Evolutionary conservation across 1,140 invertebrate species (phyloP), one percentile per base, ranked within the genome.

Genomic region (Ceratina japonica): DNA sequence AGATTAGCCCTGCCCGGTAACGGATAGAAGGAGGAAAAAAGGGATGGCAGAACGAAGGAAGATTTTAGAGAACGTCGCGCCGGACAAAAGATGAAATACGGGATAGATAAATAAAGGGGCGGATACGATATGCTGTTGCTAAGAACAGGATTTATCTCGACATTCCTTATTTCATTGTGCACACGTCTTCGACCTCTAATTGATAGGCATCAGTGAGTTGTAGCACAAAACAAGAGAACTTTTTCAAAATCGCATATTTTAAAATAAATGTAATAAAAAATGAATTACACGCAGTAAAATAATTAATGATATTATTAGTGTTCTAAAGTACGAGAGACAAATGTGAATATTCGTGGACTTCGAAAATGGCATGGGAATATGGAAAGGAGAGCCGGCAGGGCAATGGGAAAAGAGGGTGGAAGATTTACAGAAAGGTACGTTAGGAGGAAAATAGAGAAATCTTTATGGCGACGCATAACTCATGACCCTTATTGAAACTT

Each of bases 401-500:
- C 5, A 24, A 65, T 62, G 44, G 66, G 20, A 37, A 76, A 61
- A 64, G 69, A 51, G 61, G 65, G 20, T 59, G 51, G 54, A 58
- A 64, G 72, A 74, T 81, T 84, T 62, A 82, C 59, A 75, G 75
- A 86, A 79, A 83, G 52, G 74, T 69, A 62, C 61, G 51, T 72
- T 61, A 22, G 52, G 63, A 44, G 69, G 84, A 89, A 89, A 85
- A 85, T 81, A 82, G 78, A 85, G 85, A 84, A 82, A 76, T 85
- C 84, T 86, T 91, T 90, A 90, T 82, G 84, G 84, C 75, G 69
- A 80, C 73, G 70, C 82, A 90, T 90, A 90, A 89, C 84, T 90
- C 88, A 90, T 72, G 69, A 64, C 75, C 78, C 80, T 90, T 89
- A 89, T 90, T 90, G 89, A 89, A 90, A 88, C 84, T 86, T 86